Conservation (phyloP, 2,797 vertebrate genomes). For the Selene dorsalis region DNA sequence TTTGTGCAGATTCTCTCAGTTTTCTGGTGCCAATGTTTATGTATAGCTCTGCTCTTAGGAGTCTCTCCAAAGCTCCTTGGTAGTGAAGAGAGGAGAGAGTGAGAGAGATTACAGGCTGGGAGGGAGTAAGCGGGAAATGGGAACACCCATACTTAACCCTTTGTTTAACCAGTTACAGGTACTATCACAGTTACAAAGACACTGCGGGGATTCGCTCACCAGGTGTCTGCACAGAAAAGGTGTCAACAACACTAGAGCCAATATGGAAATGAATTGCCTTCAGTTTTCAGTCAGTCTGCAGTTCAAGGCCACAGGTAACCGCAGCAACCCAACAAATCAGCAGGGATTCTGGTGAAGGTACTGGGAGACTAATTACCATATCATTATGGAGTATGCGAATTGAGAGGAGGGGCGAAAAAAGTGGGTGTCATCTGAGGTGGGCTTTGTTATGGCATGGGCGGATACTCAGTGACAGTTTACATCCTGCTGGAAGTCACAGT, state of each 20-base stretch:
- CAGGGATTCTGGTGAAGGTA: slow-evolving; percentile 11
- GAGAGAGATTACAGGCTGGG: slow-evolving; percentile 67
- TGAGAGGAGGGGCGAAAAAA: neutral
- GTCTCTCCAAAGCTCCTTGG: slow-evolving; percentile 71
- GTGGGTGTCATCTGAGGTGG: slow-evolving; percentile 40
- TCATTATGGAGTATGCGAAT: slow-evolving; percentile 22
- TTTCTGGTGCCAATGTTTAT: slow-evolving; percentile 54
- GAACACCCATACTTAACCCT: slow-evolving; percentile 82
- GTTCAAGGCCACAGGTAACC: slow-evolving; percentile 21
- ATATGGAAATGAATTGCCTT: slow-evolving; percentile 1
- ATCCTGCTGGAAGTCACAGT: slow-evolving; percentile 61
- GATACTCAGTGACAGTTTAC: slow-evolving; percentile 49
- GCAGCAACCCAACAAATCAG: slow-evolving; percentile 7
- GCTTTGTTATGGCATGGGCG: slow-evolving; percentile 41
- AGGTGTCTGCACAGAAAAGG: slow-evolving; percentile 25
- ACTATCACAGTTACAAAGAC: neutral
- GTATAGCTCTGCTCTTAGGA: slow-evolving; percentile 56
- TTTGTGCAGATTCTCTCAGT: slow-evolving; percentile 3
- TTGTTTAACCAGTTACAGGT: slow-evolving; percentile 72
- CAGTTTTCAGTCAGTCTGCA: neutral
- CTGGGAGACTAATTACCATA: slow-evolving; percentile 23
- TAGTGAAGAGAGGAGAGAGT: slow-evolving; percentile 66
- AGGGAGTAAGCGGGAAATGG: slow-evolving; percentile 67
- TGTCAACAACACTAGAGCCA: neutral
- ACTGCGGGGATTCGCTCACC: slow-evolving; percentile 17